Conservation (phyloP, 2,888 invertebrate genomes). For the Druceiella hillmani region DNA sequence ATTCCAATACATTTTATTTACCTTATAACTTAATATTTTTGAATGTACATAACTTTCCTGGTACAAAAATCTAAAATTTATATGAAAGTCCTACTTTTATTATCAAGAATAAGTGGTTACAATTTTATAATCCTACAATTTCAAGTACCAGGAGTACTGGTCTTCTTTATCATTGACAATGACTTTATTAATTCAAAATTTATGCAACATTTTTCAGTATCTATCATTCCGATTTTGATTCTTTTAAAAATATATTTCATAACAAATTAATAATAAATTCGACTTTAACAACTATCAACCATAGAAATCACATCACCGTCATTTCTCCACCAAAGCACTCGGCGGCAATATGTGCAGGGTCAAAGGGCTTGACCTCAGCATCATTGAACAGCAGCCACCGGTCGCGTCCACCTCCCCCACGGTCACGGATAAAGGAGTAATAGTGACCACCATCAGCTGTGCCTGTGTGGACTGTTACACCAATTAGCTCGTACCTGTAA, state of each 20-base stretch:
- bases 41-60: too few relatives aligned
- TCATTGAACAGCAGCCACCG: conserved; percentile 93
- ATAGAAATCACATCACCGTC: conserved; percentile 60
- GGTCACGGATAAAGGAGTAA: conserved; percentile 91
- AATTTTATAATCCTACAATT: too few relatives aligned
- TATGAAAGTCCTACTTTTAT: too few relatives aligned
- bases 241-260: conserved; percentile 6
- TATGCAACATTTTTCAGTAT: too few relatives aligned
- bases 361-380: conserved; percentile 91
- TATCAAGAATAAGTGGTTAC: too few relatives aligned
- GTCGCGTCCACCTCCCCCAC: conserved; percentile 67
- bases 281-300: conserved; percentile 16
- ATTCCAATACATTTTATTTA: too few relatives aligned
- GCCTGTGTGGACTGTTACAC: conserved; percentile 96
- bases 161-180: too few relatives aligned
- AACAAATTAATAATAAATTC: conserved; percentile 4
- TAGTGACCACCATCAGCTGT: conserved; percentile 97
- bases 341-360: conserved; percentile 88
- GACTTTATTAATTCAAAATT: too few relatives aligned
- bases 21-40: too few relatives aligned
- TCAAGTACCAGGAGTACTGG: too few relatives aligned
- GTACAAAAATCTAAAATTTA: too few relatives aligned
- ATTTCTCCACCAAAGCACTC: conserved; percentile 98
- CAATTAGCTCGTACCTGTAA: conserved; percentile 71
- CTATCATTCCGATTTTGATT: too few relatives aligned